Evolutionary conservation across 1,140 invertebrate species (phyloP).

Genomic region (Aphelinus atriplicis): DNA sequence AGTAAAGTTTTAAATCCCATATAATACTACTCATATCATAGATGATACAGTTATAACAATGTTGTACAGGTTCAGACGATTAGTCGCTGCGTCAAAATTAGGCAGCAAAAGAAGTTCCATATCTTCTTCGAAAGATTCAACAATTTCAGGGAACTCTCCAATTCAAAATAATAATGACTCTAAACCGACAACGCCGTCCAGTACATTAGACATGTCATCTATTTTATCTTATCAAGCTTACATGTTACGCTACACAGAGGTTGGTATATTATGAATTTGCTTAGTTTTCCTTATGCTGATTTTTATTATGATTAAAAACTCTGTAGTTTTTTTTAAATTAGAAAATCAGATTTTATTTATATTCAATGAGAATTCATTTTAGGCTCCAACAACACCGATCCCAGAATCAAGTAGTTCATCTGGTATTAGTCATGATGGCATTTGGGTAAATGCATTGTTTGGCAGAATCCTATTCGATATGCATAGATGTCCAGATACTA

Average conservation of each 20-base stretch:
- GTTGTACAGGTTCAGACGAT: slow-evolving; percentile 59
- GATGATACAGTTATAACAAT: neutral
- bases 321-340: neutral
- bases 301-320: no score
- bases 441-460: slow-evolving; percentile 81
- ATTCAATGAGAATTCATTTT: neutral
- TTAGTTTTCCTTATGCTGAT: no score
- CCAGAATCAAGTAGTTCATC: slow-evolving; percentile 39
- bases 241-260: slow-evolving; percentile 59
- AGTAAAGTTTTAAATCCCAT: slow-evolving; percentile 28
- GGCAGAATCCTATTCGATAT: slow-evolving; percentile 84
- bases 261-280: slow-evolving; percentile 32
- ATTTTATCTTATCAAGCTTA: slow-evolving; percentile 58
- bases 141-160: slow-evolving; percentile 41
- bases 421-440: slow-evolving; percentile 51
- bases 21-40: neutral
- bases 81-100: slow-evolving; percentile 52
- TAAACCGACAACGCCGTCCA: slow-evolving; percentile 49
- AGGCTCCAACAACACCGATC: slow-evolving; percentile 34
- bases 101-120: slow-evolving; percentile 51
- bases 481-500: slow-evolving; percentile 72
- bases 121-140: slow-evolving; percentile 49
- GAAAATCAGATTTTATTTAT: neutral
- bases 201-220: slow-evolving; percentile 45
- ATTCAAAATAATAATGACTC: slow-evolving; percentile 46